These are phyloP conservation scores for Athrips mouffetella DNA, from an alignment of 2,888 invertebrate species.

Conservation along the genomic window DNA sequence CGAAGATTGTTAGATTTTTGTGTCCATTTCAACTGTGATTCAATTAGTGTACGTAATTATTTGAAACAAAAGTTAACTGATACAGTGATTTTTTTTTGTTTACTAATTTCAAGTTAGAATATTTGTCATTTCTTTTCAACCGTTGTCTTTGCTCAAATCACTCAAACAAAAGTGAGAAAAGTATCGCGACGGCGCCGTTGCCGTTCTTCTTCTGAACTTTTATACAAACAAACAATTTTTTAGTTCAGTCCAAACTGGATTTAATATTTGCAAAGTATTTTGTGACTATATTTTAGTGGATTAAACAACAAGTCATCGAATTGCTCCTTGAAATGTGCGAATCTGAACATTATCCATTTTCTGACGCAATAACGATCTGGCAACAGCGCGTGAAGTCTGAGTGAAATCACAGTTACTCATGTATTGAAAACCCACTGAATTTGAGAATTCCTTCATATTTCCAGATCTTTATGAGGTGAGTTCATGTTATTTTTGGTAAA, in stretches of 20 bases:
- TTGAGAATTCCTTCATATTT: slow-evolving; percentile 40
- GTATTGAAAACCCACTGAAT: slow-evolving; percentile 55
- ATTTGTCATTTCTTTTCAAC: background rate
- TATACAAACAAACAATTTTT: slow-evolving; percentile 24
- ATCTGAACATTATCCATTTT: slow-evolving; percentile 61
- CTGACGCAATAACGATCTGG: slow-evolving; percentile 75
- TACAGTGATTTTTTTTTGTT: slow-evolving; percentile 2
- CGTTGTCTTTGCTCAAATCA: slow-evolving; percentile 55
- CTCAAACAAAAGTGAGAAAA: slow-evolving; percentile 36
- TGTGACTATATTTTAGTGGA: slow-evolving; percentile 30
- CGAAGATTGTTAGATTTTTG: slow-evolving; percentile 43
- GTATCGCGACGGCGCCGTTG: slow-evolving; percentile 70
- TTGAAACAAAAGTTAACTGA: background rate
- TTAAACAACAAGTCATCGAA: slow-evolving; percentile 51
- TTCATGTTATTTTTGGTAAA: slow-evolving; percentile 20
- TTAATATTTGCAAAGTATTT: slow-evolving; percentile 21
- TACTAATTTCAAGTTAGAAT: slow-evolving; percentile 4
- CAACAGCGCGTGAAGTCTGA: slow-evolving; percentile 68
- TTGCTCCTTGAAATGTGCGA: slow-evolving; percentile 66
- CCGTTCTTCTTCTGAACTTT: slow-evolving; percentile 51
- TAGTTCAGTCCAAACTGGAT: slow-evolving; percentile 7
- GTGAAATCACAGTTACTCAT: slow-evolving; percentile 55
- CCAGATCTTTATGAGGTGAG: slow-evolving; percentile 63
- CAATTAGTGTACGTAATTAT: slow-evolving; percentile 6
- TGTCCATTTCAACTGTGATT: slow-evolving; percentile 33